Conservation (phyloP, 2,888 invertebrate genomes). For the Rotaria macrura region DNA sequence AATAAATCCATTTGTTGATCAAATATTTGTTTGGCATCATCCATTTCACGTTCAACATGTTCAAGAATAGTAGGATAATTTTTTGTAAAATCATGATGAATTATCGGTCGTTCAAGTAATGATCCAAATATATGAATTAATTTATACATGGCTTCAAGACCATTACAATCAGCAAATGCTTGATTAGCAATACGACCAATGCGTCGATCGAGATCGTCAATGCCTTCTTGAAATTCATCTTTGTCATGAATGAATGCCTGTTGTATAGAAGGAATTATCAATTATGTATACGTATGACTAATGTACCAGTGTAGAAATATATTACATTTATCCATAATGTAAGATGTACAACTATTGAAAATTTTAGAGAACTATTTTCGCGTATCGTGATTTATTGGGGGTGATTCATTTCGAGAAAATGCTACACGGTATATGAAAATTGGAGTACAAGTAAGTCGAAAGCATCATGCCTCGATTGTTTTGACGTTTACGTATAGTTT, state of each 20-base stretch:
- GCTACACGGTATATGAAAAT: no score
- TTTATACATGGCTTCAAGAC: conserved; percentile 81
- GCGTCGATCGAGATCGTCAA: conserved; percentile 76
- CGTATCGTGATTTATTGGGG: no score
- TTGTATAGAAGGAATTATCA: conserved; percentile 23
- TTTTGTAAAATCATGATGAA: conserved; percentile 73
- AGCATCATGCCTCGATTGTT: no score
- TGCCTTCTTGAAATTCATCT: conserved; percentile 67
- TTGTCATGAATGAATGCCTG: conserved; percentile 70
- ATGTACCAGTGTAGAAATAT: no score
- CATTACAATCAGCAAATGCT: conserved; percentile 82
- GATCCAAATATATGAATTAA: conserved; percentile 76
- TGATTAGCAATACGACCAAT: conserved; percentile 78
- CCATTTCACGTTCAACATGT: conserved; percentile 54
- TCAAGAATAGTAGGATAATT: conserved; percentile 70
- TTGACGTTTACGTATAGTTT: no score
- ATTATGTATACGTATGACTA: no score
- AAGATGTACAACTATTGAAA: no score
- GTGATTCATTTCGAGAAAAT: no score
- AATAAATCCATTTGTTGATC: conserved; percentile 43
- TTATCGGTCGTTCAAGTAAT: conserved; percentile 72
- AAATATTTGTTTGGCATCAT: conserved; percentile 47
- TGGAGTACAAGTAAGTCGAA: no score
- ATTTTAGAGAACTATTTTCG: no score
- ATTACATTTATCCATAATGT: no score